A percentile compares a stretch with the other conserved stretches of the same genome.
Evolutionary conservation across 2,113 vertebrate species (phyloP).

Genomic region (Cinclus mexicanus): DNA sequence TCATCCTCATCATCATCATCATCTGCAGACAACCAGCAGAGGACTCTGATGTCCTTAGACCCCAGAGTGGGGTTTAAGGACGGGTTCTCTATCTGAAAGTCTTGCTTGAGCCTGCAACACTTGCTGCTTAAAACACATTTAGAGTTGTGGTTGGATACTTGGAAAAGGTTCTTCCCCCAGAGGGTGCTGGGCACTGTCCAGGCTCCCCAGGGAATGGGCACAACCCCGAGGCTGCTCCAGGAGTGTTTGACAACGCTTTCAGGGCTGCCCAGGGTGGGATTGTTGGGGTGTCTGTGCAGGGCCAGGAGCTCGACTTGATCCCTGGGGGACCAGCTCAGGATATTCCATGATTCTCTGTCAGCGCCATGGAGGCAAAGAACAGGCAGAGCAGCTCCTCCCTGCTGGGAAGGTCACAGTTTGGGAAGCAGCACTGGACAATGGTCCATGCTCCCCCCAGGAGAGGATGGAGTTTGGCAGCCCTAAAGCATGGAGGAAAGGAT

Average conservation of each 20-base stretch:
- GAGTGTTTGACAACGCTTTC: rapidly evolving
- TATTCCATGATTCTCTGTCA: background rate
- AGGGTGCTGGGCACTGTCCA: background rate
- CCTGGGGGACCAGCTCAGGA: background rate
- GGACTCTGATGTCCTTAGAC: background rate
- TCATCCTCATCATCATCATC: background rate
- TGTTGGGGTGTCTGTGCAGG: background rate
- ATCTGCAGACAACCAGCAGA: background rate
- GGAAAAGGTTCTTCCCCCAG: background rate
- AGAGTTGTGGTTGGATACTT: background rate
- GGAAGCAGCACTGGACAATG: background rate
- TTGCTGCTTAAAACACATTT: background rate
- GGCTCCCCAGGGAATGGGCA: background rate
- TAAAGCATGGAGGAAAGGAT: background rate
- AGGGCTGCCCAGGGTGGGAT: background rate
- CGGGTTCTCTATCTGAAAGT: background rate
- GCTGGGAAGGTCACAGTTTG: background rate
- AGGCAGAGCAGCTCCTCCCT: background rate
- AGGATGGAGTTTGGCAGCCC: background rate
- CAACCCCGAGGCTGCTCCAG: background rate
- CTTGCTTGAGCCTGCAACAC: background rate
- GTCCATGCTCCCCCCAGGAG: background rate
- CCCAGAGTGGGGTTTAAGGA: background rate
- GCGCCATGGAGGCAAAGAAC: background rate
- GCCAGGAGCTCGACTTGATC: background rate